phyloP scores from a whole-genome alignment of 2,113 vertebrate genomes.

The Phodopus roborovskii region DNA sequence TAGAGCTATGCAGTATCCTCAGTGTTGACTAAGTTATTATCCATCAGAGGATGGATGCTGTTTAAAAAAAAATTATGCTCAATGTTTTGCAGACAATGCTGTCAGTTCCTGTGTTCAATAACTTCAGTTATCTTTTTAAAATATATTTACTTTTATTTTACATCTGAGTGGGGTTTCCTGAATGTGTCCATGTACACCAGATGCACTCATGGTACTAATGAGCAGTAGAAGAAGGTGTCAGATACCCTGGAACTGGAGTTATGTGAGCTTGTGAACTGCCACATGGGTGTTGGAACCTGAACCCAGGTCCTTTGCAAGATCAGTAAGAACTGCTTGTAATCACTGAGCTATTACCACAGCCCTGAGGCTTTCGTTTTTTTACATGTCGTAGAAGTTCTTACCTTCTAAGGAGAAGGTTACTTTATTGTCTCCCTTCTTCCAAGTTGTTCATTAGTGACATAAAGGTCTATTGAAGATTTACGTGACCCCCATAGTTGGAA shows the following conservation, averaged over 20 bases:
- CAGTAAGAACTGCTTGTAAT: not conserved
- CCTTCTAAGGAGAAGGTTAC: constrained; percentile 53
- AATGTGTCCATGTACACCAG: not conserved
- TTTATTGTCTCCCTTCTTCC: constrained; percentile 38
- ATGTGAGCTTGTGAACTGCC: not conserved
- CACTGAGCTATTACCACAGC: not conserved
- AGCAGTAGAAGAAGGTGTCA: not conserved
- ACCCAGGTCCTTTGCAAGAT: not conserved
- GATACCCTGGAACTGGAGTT: not conserved
- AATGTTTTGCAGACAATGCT: constrained; percentile 43
- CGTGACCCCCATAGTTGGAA: not conserved
- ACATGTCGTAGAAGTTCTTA: constrained; percentile 41
- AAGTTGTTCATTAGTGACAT: constrained; percentile 64
- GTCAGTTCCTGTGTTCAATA: constrained; percentile 52
- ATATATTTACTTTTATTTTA: not conserved
- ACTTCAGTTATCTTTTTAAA: not conserved
- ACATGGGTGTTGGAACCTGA: not conserved
- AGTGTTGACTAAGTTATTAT: not conserved
- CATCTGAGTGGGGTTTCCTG: not conserved
- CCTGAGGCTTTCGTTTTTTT: not conserved
- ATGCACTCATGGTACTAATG: not conserved
- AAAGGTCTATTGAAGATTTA: constrained; percentile 48
- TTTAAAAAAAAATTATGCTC: too few relatives aligned
- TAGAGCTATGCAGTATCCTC: not conserved
- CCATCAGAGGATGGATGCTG: too few relatives aligned